A percentile compares a stretch with the other conserved stretches of the same genome.
These are phyloP conservation scores for Forbesichthys papilliferus DNA, from an alignment of 2,113 vertebrate species.

Conservation along the genomic window DNA sequence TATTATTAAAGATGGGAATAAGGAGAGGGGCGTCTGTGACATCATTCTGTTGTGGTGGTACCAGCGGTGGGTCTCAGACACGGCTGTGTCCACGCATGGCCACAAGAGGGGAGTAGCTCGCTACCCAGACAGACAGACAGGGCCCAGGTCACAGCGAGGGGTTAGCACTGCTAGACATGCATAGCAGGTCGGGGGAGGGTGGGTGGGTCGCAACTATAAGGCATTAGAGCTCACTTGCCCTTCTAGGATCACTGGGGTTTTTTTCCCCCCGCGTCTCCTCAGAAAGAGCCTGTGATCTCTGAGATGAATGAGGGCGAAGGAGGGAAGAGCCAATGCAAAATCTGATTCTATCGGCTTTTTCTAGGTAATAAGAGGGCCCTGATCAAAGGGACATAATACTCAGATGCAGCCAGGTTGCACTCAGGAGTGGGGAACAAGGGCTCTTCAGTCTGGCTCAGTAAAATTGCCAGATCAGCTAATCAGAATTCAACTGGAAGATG, in stretches of 20 bases:
- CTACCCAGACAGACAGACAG: conserved; percentile 58
- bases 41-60: conserved; percentile 32
- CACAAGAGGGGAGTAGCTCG: conserved; percentile 80
- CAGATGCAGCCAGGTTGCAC: conserved; percentile 65
- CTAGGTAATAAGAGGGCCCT: conserved; percentile 67
- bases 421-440: conserved; percentile 66
- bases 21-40: too few relatives aligned
- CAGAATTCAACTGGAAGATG: conserved; percentile 75
- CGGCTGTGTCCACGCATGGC: conserved; percentile 52
- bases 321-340: conserved; percentile 42
- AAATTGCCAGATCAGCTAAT: conserved; percentile 76
- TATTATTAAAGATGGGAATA: too few relatives aligned
- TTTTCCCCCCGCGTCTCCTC: conserved; percentile 17
- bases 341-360: conserved; percentile 70
- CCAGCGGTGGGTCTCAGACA: conserved; percentile 29
- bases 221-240: conserved; percentile 50
- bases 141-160: conserved; percentile 30
- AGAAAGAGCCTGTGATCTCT: conserved; percentile 54
- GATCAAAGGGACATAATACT: conserved; percentile 77
- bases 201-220: conserved; percentile 44
- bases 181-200: background rate
- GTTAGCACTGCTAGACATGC: conserved; percentile 11
- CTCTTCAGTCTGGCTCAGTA: conserved; percentile 61
- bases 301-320: conserved; percentile 44
- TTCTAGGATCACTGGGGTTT: conserved; percentile 47